These are phyloP conservation scores for Dolichomitus sp. DNA, from an alignment of 2,888 invertebrate genomes.

Conservation along the genomic window DNA sequence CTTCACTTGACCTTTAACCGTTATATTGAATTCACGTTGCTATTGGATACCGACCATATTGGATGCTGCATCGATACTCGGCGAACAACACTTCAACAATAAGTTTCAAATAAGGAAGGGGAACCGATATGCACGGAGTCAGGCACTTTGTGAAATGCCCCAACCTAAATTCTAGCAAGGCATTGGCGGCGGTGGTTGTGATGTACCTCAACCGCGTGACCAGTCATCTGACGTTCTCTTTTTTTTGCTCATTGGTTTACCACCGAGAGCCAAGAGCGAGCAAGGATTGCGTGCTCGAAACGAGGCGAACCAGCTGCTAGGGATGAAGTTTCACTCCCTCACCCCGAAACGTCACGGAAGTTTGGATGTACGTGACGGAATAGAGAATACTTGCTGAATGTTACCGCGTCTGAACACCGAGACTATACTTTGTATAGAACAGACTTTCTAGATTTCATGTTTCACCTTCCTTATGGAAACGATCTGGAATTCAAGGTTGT, in stretches of 20 bases:
- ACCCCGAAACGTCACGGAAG: conserved; percentile 52
- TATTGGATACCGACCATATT: neutral
- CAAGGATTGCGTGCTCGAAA: conserved; percentile 38
- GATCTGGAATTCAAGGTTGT: conserved; percentile 31
- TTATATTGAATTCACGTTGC: conserved; percentile 17
- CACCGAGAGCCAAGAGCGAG: conserved; percentile 18
- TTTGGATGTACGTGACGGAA: conserved; percentile 58
- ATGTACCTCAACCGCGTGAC: conserved; percentile 25
- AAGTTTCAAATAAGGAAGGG: conserved; percentile 49
- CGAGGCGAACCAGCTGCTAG: conserved; percentile 41
- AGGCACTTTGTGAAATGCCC: conserved; percentile 31
- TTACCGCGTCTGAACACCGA: conserved; percentile 16
- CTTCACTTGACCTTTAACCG: conserved; percentile 7
- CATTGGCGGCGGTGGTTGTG: conserved; percentile 11
- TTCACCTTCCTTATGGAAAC: conserved; percentile 1
- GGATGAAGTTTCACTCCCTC: conserved; percentile 49
- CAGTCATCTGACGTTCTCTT: conserved; percentile 51
- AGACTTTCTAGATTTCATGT: conserved; percentile 12
- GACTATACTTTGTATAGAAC: conserved; percentile 9
- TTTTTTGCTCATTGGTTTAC: conserved; percentile 47
- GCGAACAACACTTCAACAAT: conserved; percentile 38
- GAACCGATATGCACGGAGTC: conserved; percentile 26
- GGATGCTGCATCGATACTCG: conserved; percentile 41
- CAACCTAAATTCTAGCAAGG: conserved; percentile 41
- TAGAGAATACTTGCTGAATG: conserved; percentile 41